phyloP scores from a whole-genome alignment of 2,888 invertebrate species.

The Stictocephala bisonia region DNA sequence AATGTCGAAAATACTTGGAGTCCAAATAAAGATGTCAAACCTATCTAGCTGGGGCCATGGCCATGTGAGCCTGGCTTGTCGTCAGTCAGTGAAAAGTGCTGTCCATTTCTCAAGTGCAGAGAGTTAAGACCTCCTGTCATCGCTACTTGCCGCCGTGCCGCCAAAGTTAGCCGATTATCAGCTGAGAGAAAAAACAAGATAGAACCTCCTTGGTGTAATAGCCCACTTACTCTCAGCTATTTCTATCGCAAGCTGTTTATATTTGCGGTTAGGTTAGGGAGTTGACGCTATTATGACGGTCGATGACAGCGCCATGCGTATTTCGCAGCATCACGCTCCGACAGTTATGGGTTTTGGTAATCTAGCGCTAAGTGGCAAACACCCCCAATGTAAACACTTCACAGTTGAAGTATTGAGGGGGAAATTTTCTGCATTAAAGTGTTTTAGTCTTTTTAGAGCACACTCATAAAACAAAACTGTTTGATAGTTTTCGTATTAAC shows the following conservation, averaged over 20 bases:
- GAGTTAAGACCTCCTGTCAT: conserved; percentile 23
- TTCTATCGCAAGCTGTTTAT: conserved; percentile 14
- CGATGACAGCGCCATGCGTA: conserved; percentile 18
- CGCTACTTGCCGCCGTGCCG: no score
- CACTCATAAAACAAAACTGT: no score
- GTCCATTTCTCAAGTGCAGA: not conserved
- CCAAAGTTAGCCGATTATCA: conserved; percentile 20
- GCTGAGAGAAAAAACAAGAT: not conserved
- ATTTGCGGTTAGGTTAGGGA: conserved; percentile 7
- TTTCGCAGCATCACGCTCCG: not conserved
- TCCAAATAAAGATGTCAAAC: no score
- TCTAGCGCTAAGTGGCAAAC: conserved; percentile 37
- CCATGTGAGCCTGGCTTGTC: not conserved
- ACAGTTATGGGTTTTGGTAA: conserved; percentile 41
- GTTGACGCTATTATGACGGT: conserved; percentile 14
- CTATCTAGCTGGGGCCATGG: no score
- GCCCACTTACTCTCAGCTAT: not conserved
- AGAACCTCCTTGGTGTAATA: conserved; percentile 9
- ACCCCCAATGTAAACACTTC: conserved; percentile 4
- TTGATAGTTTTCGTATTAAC: no score
- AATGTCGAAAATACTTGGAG: no score
- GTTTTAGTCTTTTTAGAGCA: no score
- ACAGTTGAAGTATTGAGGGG: conserved; percentile 11
- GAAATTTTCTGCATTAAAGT: no score
- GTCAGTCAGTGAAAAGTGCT: not conserved